phyloP scores from a whole-genome alignment of 2,888 invertebrate genomes.

The Tanaodytes sp. region DNA sequence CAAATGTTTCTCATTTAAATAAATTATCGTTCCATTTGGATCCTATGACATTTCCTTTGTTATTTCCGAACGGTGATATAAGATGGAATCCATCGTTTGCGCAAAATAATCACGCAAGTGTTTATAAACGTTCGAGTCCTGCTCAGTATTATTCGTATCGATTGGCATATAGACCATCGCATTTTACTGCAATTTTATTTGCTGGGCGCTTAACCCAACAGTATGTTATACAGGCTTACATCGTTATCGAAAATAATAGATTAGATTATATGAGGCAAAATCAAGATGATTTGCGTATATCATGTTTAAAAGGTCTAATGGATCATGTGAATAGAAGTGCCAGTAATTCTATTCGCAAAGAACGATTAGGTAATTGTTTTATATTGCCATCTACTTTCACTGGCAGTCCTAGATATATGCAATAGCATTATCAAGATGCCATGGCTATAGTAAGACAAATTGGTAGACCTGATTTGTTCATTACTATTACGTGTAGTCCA shows the following conservation, averaged over 20 bases:
- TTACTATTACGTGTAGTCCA: too few relatives aligned
- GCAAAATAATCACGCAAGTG: neutral
- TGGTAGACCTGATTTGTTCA: too few relatives aligned
- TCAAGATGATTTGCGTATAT: slow-evolving; percentile 1
- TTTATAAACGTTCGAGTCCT: neutral
- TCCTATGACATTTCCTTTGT: too few relatives aligned
- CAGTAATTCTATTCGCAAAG: slow-evolving; percentile 5
- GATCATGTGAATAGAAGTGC: slow-evolving; percentile 1
- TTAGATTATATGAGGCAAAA: slow-evolving; percentile 1
- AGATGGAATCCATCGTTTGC: too few relatives aligned
- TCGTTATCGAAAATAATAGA: too few relatives aligned
- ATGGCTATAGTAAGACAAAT: slow-evolving; percentile 16
- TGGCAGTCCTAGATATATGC: slow-evolving; percentile 21
- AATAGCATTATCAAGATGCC: slow-evolving; percentile 14
- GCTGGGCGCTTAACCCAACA: too few relatives aligned
- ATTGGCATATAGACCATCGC: neutral
- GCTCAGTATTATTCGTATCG: slow-evolving; percentile 5
- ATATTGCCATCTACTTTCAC: too few relatives aligned
- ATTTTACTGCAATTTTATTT: neutral
- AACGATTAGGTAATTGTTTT: slow-evolving; percentile 1
- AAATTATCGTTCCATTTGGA: slow-evolving; percentile 9
- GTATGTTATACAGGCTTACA: too few relatives aligned
- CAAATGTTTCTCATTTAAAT: too few relatives aligned
- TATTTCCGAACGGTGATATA: slow-evolving; percentile 5
- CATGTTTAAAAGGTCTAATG: neutral